Evolutionary conservation across 64 coral and sea anemone species (phyloP).

Genomic region (Actinia equina): DNA sequence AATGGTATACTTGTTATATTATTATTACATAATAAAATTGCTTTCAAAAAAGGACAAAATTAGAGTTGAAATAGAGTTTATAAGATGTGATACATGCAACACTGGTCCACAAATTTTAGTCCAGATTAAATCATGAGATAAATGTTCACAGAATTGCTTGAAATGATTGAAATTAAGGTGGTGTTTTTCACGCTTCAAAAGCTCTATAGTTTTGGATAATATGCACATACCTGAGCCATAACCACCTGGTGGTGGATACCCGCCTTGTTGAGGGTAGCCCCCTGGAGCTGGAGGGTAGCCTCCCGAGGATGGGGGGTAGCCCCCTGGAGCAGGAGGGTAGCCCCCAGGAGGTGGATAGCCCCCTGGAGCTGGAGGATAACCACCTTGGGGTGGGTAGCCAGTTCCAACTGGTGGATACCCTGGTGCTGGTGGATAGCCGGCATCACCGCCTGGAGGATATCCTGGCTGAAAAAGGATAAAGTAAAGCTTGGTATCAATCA

Average conservation of each 20-base stretch:
- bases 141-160: too few species aligned
- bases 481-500: not conserved
- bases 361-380: conserved; percentile 50
- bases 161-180: too few species aligned
- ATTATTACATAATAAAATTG: not conserved
- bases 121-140: too few species aligned
- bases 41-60: not conserved
- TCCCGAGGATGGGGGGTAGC: conserved; percentile 42
- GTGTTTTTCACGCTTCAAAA: not conserved
- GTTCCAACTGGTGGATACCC: conserved; percentile 38
- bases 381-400: conserved; percentile 53
- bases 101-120: not conserved
- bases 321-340: conserved; percentile 21
- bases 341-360: conserved; percentile 52
- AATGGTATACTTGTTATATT: too few species aligned
- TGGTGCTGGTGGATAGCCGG: conserved; percentile 43
- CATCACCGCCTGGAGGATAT: conserved; percentile 35
- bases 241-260: not conserved
- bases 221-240: not conserved
- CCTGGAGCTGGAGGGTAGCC: conserved; percentile 13
- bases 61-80: too few species aligned
- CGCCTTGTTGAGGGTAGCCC: not conserved
- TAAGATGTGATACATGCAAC: too few species aligned
- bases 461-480: conserved; percentile 13
- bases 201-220: not conserved